These are phyloP conservation scores for Eupelmus urozonus DNA, from an alignment of 2,888 invertebrate species.

Conservation along the genomic window DNA sequence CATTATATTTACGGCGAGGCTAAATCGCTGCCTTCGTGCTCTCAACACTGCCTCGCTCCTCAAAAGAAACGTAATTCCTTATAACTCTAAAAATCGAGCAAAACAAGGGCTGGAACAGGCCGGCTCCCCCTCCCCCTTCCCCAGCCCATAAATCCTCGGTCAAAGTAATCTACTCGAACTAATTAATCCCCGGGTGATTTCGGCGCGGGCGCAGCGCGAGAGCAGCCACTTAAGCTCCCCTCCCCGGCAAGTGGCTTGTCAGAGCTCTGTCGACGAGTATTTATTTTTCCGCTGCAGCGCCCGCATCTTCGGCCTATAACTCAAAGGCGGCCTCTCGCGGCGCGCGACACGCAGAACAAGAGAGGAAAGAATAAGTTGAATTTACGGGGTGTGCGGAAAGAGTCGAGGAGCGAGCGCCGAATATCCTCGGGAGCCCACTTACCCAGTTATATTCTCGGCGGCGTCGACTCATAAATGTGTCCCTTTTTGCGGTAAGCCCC, in stretches of 20 bases:
- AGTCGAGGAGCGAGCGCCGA: too few species aligned
- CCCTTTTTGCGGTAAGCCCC: neutral
- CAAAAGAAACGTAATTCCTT: constrained; percentile 29
- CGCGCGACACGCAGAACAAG: neutral
- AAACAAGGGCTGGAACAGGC: neutral
- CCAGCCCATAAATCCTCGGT: constrained; percentile 34
- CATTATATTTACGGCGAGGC: neutral
- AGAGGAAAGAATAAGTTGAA: constrained; percentile 71
- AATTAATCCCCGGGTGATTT: constrained; percentile 50
- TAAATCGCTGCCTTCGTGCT: neutral
- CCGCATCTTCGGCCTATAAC: neutral
- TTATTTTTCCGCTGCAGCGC: constrained; percentile 22
- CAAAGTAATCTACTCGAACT: constrained; percentile 43
- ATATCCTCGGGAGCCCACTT: constrained; percentile 75
- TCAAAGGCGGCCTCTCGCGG: neutral
- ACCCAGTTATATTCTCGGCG: constrained; percentile 67
- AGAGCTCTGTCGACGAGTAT: constrained; percentile 9
- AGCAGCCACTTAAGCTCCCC: too few species aligned
- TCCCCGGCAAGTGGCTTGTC: too few species aligned
- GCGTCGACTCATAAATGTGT: constrained; percentile 18
- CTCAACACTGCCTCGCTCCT: neutral
- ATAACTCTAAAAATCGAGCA: constrained; percentile 33
- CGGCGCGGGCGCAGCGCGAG: constrained; percentile 11
- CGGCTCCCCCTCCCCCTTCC: neutral
- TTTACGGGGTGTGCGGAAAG: constrained; percentile 71